Evolutionary conservation across 37 sponge, comb jelly and placozoan species (phyloP).

Genomic region (Ephydatia muelleri): DNA sequence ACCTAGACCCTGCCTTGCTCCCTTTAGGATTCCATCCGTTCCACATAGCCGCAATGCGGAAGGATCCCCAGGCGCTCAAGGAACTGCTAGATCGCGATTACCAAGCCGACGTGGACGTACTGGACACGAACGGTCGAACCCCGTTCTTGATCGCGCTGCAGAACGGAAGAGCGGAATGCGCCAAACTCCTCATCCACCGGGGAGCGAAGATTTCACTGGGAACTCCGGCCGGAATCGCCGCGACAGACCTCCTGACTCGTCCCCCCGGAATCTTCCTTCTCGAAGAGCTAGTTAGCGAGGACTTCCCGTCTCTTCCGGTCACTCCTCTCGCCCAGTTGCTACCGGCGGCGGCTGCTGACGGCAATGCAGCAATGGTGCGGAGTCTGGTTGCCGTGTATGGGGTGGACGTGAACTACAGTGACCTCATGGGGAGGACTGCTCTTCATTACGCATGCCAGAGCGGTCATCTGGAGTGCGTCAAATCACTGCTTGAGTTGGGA

Average conservation of each 20-base stretch:
- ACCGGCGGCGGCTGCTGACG: constrained; percentile 13
- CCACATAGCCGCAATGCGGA: constrained; percentile 50
- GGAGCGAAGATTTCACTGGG: constrained; percentile 28
- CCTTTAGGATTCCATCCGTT: constrained; percentile 38
- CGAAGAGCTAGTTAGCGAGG: not conserved
- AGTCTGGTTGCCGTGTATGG: not conserved
- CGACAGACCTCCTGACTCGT: not conserved
- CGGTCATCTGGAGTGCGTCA: not conserved
- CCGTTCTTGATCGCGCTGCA: constrained; percentile 50
- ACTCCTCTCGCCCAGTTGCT: not conserved
- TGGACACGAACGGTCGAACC: constrained; percentile 36
- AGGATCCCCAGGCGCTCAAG: not conserved
- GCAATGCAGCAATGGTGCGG: not conserved
- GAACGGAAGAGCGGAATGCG: constrained; percentile 35
- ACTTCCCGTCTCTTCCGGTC: not conserved
- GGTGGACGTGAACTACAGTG: constrained; percentile 23
- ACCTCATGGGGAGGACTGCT: constrained; percentile 37
- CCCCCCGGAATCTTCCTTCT: not conserved
- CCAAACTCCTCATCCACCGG: constrained; percentile 32
- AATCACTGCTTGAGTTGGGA: constrained; percentile 19
- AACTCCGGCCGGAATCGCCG: not conserved
- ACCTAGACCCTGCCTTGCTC: constrained; percentile 23
- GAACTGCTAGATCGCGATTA: constrained; percentile 9
- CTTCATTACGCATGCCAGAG: constrained; percentile 50
- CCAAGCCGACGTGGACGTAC: constrained; percentile 8